Evolutionary conservation across 1,140 invertebrate species (phyloP).

Genomic region (Papilio xuthus): DNA sequence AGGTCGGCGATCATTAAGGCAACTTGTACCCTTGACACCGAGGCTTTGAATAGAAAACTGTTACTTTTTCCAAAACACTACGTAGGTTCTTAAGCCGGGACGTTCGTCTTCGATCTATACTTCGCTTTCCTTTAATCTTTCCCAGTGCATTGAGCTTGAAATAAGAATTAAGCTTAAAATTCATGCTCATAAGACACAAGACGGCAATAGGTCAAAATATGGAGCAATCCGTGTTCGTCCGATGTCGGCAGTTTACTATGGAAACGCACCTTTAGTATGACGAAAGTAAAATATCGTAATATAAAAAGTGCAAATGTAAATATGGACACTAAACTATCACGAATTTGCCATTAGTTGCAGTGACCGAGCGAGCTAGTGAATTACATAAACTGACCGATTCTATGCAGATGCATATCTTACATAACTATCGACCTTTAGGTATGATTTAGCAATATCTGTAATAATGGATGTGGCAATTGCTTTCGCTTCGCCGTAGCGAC

Average conservation of each 20-base stretch:
- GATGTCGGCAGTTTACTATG: background rate
- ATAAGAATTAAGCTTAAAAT: no score
- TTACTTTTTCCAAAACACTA: no score
- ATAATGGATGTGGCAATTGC: constrained; percentile 55
- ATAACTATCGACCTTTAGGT: constrained; percentile 58
- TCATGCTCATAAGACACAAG: background rate
- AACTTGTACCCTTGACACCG: no score
- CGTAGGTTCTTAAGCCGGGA: no score
- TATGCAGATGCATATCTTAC: constrained; percentile 55
- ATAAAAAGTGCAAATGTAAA: constrained; percentile 31
- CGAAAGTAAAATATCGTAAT: constrained; percentile 28
- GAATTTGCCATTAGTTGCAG: constrained; percentile 33
- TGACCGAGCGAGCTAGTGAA: constrained; percentile 28
- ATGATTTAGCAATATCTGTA: constrained; percentile 49
- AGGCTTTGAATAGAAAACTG: no score
- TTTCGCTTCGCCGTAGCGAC: constrained; percentile 51
- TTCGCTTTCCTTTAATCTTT: no score
- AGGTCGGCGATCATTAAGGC: no score
- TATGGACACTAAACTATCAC: constrained; percentile 36
- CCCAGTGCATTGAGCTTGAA: no score
- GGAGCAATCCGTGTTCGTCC: background rate
- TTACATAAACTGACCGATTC: constrained; percentile 57
- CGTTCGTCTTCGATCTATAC: no score
- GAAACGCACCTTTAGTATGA: background rate
- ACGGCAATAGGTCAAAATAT: background rate